These are phyloP conservation scores for Agrotis clavis DNA, from an alignment of 2,888 invertebrate genomes.

Conservation along the genomic window DNA sequence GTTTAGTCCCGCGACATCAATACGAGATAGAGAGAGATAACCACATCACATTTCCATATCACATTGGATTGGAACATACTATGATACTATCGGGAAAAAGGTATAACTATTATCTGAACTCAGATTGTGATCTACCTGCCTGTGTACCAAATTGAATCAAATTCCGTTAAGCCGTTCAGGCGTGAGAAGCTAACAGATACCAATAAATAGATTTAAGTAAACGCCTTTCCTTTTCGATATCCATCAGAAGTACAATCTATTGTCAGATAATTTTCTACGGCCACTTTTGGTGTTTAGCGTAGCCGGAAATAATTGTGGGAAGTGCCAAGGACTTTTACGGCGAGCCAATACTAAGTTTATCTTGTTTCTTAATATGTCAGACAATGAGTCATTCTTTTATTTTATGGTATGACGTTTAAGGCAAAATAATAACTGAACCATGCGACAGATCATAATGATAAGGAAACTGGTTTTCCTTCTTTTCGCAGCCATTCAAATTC, in stretches of 20 bases:
- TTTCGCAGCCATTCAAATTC: not conserved
- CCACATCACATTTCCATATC: no score
- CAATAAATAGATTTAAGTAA: not conserved
- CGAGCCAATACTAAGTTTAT: not conserved
- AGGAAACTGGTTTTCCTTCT: constrained; percentile 1
- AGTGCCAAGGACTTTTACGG: constrained; percentile 41
- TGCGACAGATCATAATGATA: constrained; percentile 18
- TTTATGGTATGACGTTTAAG: constrained; percentile 10
- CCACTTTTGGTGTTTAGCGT: constrained; percentile 14
- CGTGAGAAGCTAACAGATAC: not conserved
- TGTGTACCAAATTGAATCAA: not conserved
- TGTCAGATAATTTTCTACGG: constrained; percentile 23
- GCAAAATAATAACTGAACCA: constrained; percentile 4
- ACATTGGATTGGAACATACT: not conserved
- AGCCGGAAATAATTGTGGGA: constrained; percentile 41
- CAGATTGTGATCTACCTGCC: not conserved
- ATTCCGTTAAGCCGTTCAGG: not conserved
- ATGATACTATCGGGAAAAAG: not conserved
- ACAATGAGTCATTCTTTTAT: constrained; percentile 20
- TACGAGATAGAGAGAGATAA: no score
- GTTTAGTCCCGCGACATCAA: no score
- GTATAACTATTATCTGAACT: not conserved
- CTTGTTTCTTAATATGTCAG: constrained; percentile 10
- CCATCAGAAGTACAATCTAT: constrained; percentile 13
- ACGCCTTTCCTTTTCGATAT: constrained; percentile 1